Conservation (phyloP, 1,140 invertebrate species). For the Galleria mellonella region DNA sequence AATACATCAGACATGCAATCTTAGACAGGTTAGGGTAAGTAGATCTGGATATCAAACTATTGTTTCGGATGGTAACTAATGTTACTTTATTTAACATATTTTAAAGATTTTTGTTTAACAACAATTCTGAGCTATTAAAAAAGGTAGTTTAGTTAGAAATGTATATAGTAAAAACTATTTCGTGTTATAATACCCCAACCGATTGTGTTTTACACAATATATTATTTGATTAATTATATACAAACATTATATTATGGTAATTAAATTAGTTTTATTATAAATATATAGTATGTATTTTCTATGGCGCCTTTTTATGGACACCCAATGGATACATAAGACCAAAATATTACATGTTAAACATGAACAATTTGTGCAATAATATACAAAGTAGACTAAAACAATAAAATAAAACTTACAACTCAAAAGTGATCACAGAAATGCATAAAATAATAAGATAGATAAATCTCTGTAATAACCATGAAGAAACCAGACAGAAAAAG, state of each 20-base stretch:
- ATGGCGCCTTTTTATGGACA: not conserved
- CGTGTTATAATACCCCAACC: not conserved
- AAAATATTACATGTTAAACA: not conserved
- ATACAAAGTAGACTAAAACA: slow-evolving; percentile 13
- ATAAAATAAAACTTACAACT: slow-evolving; percentile 39
- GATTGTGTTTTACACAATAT: slow-evolving; percentile 2
- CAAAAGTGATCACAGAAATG: slow-evolving; percentile 63
- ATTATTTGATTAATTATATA: too few relatives aligned
- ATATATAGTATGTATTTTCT: not conserved
- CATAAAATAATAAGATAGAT: slow-evolving; percentile 51
- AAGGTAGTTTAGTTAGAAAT: too few relatives aligned
- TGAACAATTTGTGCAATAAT: slow-evolving; percentile 38
- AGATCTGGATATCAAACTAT: too few relatives aligned
- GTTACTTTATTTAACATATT: too few relatives aligned
- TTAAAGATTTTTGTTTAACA: too few relatives aligned
- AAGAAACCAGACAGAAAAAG: slow-evolving; percentile 22
- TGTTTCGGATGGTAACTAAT: too few relatives aligned
- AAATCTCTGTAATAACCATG: slow-evolving; percentile 39
- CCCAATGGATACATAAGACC: not conserved
- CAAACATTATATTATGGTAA: not conserved
- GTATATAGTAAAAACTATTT: too few relatives aligned
- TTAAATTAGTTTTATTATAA: slow-evolving; percentile 1
- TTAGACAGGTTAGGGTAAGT: too few relatives aligned
- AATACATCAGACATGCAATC: too few relatives aligned
- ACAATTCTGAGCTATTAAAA: too few relatives aligned